Percentiles rank a stretch among this genome's conserved stretches.
These are phyloP conservation scores for Fundulus diaphanus DNA, from an alignment of 2,797 vertebrate species.

Conservation along the genomic window DNA sequence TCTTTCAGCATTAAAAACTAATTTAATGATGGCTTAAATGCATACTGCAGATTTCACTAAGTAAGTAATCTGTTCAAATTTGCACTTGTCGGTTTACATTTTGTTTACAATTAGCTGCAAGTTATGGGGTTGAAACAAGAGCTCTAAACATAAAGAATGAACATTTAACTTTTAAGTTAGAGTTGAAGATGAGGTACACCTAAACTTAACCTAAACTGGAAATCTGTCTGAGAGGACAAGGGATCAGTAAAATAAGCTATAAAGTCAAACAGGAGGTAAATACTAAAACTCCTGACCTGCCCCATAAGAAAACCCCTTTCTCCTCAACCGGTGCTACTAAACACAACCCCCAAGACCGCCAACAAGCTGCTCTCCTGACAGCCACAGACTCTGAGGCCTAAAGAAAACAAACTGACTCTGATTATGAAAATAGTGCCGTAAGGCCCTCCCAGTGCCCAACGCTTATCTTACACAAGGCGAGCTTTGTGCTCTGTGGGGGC, in stretches of 20 bases:
- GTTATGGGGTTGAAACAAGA: background rate
- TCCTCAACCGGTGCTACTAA: conserved; percentile 52
- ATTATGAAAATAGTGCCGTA: conserved; percentile 82
- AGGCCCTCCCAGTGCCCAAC: conserved; percentile 72
- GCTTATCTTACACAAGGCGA: conserved; percentile 83
- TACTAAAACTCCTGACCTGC: conserved; percentile 63
- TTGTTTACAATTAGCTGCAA: background rate
- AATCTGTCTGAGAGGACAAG: conserved; percentile 32
- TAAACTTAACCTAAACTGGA: conserved; percentile 32
- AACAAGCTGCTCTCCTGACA: conserved; percentile 72
- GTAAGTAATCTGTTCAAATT: background rate
- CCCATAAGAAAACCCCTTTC: conserved; percentile 56
- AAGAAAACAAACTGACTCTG: conserved; percentile 84
- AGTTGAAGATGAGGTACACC: background rate
- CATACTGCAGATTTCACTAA: background rate
- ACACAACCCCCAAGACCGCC: conserved; percentile 61
- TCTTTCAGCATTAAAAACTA: conserved; percentile 15
- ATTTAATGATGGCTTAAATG: background rate
- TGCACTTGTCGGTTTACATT: background rate
- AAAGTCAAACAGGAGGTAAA: conserved; percentile 58
- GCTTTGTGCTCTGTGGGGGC: conserved; percentile 77
- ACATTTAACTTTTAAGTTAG: conserved; percentile 2
- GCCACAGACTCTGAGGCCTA: conserved; percentile 70
- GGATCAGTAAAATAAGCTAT: conserved; percentile 60
- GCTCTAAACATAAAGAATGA: conserved; percentile 8